These are phyloP conservation scores for cattle (Bos taurus) DNA, from an alignment of 2,113 vertebrate genomes.

Conservation along the genomic window DNA sequence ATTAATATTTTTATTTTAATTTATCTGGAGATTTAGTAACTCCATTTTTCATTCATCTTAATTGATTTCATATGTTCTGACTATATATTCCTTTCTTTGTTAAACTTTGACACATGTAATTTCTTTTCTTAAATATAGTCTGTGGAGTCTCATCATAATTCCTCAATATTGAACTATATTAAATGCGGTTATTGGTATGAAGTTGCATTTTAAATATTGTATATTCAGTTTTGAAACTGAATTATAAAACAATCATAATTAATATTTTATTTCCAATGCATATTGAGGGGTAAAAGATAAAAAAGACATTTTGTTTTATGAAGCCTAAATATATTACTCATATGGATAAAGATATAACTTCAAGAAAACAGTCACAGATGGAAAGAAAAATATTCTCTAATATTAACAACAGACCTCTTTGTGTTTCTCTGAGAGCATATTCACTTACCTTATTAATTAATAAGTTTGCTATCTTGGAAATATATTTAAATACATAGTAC, in stretches of 20 bases:
- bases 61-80: constrained; percentile 18
- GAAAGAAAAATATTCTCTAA: constrained; percentile 27
- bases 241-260: constrained; percentile 33
- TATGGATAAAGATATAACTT: constrained; percentile 4
- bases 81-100: background rate
- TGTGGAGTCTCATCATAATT: background rate
- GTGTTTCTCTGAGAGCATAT: background rate
- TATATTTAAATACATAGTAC: background rate
- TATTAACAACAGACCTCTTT: constrained; percentile 2
- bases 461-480: constrained; percentile 46
- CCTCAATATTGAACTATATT: background rate
- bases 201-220: background rate
- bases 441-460: constrained; percentile 55
- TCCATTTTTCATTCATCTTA: background rate
- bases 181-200: constrained; percentile 33
- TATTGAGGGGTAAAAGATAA: background rate
- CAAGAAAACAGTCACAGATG: constrained; percentile 27
- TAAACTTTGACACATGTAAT: background rate
- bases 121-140: constrained; percentile 41
- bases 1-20: background rate
- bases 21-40: constrained; percentile 14
- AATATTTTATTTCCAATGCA: constrained; percentile 41
- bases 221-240: background rate
- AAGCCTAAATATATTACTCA: constrained; percentile 28
- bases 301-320: background rate